Evolutionary conservation across 2,113 vertebrate species (phyloP).

Genomic region (Chrysochloris asiatica): DNA sequence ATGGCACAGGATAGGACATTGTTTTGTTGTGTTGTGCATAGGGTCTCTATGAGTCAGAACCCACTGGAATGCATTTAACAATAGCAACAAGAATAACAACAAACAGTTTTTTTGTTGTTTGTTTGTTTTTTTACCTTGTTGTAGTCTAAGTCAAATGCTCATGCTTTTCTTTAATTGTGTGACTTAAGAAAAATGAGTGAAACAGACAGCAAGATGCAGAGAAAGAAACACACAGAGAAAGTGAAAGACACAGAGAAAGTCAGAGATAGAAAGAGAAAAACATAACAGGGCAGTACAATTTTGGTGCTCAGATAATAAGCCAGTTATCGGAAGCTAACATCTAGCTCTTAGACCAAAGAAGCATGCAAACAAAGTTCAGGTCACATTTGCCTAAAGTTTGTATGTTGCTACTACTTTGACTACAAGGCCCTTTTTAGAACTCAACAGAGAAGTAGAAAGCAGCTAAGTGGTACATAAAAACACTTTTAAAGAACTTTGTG

Average conservation of each 20-base stretch:
- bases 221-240: too few relatives aligned
- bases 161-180: too few relatives aligned
- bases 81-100: too few relatives aligned
- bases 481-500: too few relatives aligned
- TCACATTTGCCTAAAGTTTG: slow-evolving; percentile 28
- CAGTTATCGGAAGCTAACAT: neutral
- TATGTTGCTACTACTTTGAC: slow-evolving; percentile 47
- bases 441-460: slow-evolving; percentile 56
- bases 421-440: slow-evolving; percentile 52
- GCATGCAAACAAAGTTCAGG: slow-evolving; percentile 51
- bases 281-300: neutral
- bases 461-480: slow-evolving; percentile 74
- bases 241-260: neutral
- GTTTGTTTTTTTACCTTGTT: too few relatives aligned
- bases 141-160: too few relatives aligned
- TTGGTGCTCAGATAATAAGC: neutral
- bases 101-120: too few relatives aligned
- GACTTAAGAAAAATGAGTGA: too few relatives aligned
- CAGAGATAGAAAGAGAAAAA: neutral
- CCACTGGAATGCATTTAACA: too few relatives aligned
- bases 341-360: neutral
- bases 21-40: too few relatives aligned
- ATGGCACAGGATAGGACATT: neutral
- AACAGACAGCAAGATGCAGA: too few relatives aligned
- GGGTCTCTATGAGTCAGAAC: too few relatives aligned